These are phyloP conservation scores for Melopsittacus undulatus DNA, from an alignment of 2,797 vertebrate species.

Conservation along the genomic window DNA sequence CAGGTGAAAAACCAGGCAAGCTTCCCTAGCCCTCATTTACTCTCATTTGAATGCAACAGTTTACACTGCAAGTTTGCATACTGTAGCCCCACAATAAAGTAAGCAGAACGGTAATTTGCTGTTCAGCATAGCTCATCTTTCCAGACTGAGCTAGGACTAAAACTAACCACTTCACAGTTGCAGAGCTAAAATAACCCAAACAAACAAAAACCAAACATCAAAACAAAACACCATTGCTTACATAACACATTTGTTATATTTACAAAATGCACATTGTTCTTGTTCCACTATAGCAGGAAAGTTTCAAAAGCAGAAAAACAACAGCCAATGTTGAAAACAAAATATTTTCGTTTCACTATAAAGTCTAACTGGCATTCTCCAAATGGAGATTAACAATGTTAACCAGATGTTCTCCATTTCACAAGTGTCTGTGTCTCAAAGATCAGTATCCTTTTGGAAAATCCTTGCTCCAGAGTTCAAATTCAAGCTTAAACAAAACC, in stretches of 20 bases:
- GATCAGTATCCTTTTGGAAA: slow-evolving; percentile 21
- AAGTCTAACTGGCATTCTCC: background rate
- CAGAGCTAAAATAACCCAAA: background rate
- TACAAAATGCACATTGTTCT: background rate
- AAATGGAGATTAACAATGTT: slow-evolving; percentile 4
- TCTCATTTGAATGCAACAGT: slow-evolving; percentile 41
- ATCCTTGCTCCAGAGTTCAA: background rate
- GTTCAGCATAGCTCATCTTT: background rate
- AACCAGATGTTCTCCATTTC: slow-evolving; percentile 30
- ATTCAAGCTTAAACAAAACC: background rate
- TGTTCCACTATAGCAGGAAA: background rate
- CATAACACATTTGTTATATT: background rate
- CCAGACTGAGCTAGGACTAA: background rate
- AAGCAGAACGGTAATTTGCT: slow-evolving; percentile 11
- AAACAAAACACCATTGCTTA: background rate
- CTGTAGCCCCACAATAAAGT: background rate
- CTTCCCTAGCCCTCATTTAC: background rate
- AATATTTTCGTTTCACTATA: slow-evolving; percentile 26
- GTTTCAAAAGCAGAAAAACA: slow-evolving; percentile 9
- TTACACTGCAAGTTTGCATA: slow-evolving; percentile 11
- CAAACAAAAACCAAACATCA: background rate
- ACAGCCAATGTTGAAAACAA: background rate
- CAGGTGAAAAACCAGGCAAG: slow-evolving; percentile 64
- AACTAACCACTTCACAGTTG: background rate
- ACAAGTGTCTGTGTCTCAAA: slow-evolving; percentile 1